A percentile compares a stretch with the other conserved stretches of the same genome.
Evolutionary conservation across 2,888 invertebrate species (phyloP).

Genomic region (Bruchidius siliquastri): DNA sequence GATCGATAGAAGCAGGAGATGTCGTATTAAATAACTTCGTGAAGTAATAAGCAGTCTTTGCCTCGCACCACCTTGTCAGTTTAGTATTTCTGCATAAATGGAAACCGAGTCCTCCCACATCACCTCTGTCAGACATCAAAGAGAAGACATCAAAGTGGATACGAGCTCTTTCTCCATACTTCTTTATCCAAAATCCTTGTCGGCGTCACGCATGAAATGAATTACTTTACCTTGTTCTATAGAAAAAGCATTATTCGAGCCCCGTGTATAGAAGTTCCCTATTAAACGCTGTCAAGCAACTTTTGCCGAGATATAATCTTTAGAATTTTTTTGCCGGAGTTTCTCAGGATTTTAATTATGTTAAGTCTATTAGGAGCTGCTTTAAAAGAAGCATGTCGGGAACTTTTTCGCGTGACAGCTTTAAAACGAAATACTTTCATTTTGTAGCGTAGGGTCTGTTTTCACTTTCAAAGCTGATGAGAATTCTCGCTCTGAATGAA

Average conservation of each 20-base stretch:
- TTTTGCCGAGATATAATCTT: not conserved
- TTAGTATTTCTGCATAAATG: not conserved
- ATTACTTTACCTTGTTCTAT: not conserved
- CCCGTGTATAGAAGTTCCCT: not conserved
- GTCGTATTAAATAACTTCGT: too few relatives aligned
- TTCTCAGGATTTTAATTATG: not conserved
- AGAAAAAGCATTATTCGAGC: not conserved
- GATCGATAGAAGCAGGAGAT: too few relatives aligned
- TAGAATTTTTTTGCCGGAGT: not conserved
- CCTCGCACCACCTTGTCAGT: too few relatives aligned
- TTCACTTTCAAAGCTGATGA: not conserved
- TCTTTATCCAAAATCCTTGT: not conserved
- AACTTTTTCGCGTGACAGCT: not conserved
- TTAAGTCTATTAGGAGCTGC: not conserved
- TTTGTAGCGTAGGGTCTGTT: not conserved
- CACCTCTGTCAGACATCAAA: not conserved
- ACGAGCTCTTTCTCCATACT: not conserved
- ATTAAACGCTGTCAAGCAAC: not conserved
- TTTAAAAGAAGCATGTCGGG: not conserved
- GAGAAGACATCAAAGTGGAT: not conserved
- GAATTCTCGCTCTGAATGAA: not conserved
- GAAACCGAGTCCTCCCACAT: not conserved
- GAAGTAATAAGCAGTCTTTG: too few relatives aligned
- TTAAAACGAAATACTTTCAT: not conserved
- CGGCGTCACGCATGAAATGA: not conserved